Base-by-base conservation (phyloP, 2,113 vertebrate genomes). In the Serilophus lunatus region DNA sequence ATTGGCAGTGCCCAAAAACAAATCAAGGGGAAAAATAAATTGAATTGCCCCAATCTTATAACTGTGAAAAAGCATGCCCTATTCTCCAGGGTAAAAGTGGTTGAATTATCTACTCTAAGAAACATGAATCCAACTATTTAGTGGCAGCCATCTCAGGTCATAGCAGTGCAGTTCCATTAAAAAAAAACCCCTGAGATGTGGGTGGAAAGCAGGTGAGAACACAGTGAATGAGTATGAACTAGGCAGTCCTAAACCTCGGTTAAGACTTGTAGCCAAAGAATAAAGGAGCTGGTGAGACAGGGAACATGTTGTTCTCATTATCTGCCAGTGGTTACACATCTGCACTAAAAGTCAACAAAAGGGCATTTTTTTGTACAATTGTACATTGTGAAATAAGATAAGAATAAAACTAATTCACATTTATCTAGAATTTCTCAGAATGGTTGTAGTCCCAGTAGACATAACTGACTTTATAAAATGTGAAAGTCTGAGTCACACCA, bases 401-500 rank as follows among this genome's bases (percentile, higher is more conserved):
- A 94, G 92, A 95, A 95, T 92, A 96, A 90, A 94, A 82, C 74
- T 83, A 91, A 88, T 97, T 96, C 94, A 94, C 81, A 59, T 90
- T 95, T 96, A 96, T 95, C 92, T 93, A 80, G 69, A 88, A 86
- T 90, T 79, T 92, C 94, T 97, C 81, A 95, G 95, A 82, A 85
- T 59, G 89, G 72, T 59, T 69, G 31, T 69, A 87, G 86, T 88
- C 94, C 90, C 83, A 18, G 61, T 64, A 97, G 96, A 95, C 86
- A 69, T 88, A 86, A 87, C 78, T 93, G 87, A 93, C 92, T 96
- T 89, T 71, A 94, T 93, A 94, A 96, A 88, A 93, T 86, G 94
- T 85, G 94, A 85, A 96, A 59, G 54, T 92, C 89, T 97, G 96
- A 97, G 90, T 97, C 95, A 97, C 92, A 92, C 72, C 68, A 96